These are phyloP conservation scores for Pyrrhosoma nymphula DNA, from an alignment of 2,888 invertebrate genomes.

Conservation along the genomic window DNA sequence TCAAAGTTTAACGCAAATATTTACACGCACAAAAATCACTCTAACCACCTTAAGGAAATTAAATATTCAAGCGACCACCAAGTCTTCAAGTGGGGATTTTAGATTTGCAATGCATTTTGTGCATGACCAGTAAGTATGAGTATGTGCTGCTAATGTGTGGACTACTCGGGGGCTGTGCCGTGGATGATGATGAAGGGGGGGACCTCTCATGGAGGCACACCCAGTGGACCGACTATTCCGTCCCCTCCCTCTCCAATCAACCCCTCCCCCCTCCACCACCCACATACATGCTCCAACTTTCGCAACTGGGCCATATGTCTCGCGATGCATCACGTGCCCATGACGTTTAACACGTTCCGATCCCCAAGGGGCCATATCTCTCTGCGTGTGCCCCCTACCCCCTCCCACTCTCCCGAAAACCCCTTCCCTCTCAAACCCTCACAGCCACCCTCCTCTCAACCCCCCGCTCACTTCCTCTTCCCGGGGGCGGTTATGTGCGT, in stretches of 20 bases:
- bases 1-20: too few relatives aligned
- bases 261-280: not conserved
- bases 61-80: too few relatives aligned
- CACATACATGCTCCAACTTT: slow-evolving; percentile 42
- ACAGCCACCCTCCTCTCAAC: not conserved
- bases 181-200: not conserved
- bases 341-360: slow-evolving; percentile 61
- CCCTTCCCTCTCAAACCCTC: not conserved
- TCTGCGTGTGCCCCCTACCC: not conserved
- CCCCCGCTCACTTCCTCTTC: not conserved
- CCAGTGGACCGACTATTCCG: not conserved
- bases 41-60: too few relatives aligned
- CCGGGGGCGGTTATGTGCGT: not conserved
- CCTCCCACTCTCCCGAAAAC: not conserved
- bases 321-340: slow-evolving; percentile 62
- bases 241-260: not conserved
- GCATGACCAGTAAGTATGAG: too few relatives aligned
- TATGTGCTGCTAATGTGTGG: not conserved
- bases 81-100: too few relatives aligned
- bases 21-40: too few relatives aligned
- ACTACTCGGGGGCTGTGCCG: not conserved
- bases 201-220: not conserved
- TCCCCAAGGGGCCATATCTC: slow-evolving; percentile 43
- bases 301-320: slow-evolving; percentile 67
- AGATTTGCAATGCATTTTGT: too few relatives aligned